These are phyloP conservation scores for Matsumyia berberina DNA, from an alignment of 2,888 invertebrate species.

Conservation along the genomic window DNA sequence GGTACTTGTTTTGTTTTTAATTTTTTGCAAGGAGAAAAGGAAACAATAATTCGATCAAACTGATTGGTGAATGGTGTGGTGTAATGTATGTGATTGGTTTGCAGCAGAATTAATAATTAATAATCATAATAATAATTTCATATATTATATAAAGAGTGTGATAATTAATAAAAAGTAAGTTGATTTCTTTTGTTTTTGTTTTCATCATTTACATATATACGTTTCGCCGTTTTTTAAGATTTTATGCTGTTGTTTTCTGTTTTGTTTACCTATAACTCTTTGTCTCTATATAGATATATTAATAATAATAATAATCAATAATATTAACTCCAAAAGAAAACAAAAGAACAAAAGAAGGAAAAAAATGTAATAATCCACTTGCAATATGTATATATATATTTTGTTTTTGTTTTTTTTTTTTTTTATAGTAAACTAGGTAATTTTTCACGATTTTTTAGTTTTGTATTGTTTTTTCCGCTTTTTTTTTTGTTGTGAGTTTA, in stretches of 20 bases:
- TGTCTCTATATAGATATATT: slow-evolving; percentile 66
- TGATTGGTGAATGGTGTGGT: slow-evolving; percentile 28
- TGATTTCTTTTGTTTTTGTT: slow-evolving; percentile 59
- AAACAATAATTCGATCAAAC: slow-evolving; percentile 26
- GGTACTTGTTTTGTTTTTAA: slow-evolving; percentile 11
- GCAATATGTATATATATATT: slow-evolving; percentile 69
- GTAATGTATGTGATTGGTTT: slow-evolving; percentile 45
- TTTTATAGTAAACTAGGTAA: slow-evolving; percentile 75
- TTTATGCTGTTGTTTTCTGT: slow-evolving; percentile 35
- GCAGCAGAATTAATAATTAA: slow-evolving; percentile 71
- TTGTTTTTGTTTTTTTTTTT: slow-evolving; percentile 38
- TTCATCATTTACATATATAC: slow-evolving; percentile 60
- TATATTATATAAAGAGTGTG: slow-evolving; percentile 72
- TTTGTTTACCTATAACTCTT: slow-evolving; percentile 63
- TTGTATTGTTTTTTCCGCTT: slow-evolving; percentile 64
- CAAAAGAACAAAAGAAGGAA: slow-evolving; percentile 66
- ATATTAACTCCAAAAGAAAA: slow-evolving; percentile 70
- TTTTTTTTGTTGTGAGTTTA: slow-evolving; percentile 55
- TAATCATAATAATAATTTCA: slow-evolving; percentile 73
- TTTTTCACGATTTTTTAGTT: slow-evolving; percentile 69
- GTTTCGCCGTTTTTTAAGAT: slow-evolving; percentile 56
- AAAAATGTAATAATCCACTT: slow-evolving; percentile 70
- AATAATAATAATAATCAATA: slow-evolving; percentile 75
- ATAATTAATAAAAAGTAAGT: slow-evolving; percentile 71
- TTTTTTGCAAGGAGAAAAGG: slow-evolving; percentile 23